Percentiles rank a stretch among this genome's conserved stretches.
Evolutionary conservation across 2,797 vertebrate species (phyloP).

Genomic region (Squalus acanthias): DNA sequence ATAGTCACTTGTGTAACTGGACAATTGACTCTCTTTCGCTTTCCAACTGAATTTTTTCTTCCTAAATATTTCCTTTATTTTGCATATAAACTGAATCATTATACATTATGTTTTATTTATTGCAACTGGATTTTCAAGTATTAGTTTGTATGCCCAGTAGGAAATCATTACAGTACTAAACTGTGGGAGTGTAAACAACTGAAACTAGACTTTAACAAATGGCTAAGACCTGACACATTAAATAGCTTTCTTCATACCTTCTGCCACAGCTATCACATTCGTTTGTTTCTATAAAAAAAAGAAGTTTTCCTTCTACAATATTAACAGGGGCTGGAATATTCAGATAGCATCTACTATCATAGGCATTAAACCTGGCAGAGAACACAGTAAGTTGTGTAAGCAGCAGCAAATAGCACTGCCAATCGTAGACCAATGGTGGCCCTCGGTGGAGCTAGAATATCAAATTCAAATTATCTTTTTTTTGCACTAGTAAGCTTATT

Average conservation of each 20-base stretch:
- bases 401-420: neutral
- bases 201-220: neutral
- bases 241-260: neutral
- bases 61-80: neutral
- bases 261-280: neutral
- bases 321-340: neutral
- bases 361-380: neutral
- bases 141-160: neutral
- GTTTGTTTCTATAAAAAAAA: neutral
- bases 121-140: neutral
- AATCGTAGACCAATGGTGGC: neutral
- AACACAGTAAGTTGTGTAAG: neutral
- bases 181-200: neutral
- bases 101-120: neutral
- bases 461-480: neutral
- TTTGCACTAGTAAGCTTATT: neutral
- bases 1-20: neutral
- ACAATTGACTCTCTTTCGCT: neutral
- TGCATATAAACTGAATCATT: neutral
- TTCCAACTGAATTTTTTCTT: neutral
- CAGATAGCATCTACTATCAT: neutral
- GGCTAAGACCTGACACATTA: neutral
- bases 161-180: neutral
- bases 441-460: neutral
- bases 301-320: neutral